A percentile compares a stretch with the other conserved stretches of the same genome.
These are phyloP conservation scores for Isaurus tuberculatus DNA, from an alignment of 92 coral and sea anemone genomes.

Conservation along the genomic window DNA sequence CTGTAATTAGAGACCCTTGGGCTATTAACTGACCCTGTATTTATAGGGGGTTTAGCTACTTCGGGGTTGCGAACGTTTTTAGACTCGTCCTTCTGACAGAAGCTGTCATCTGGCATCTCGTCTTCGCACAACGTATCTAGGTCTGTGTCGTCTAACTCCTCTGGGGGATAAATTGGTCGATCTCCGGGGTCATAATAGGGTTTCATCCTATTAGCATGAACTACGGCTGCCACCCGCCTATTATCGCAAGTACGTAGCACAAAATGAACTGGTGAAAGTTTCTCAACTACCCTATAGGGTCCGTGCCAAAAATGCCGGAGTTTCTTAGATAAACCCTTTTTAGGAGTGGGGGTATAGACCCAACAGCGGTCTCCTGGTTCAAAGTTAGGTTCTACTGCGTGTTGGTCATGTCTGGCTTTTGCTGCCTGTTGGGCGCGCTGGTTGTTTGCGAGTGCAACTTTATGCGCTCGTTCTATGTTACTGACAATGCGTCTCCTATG, in stretches of 20 bases:
- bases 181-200: constrained; percentile 55
- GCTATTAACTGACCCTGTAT: too few species aligned
- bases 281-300: too few species aligned
- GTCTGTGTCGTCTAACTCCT: constrained; percentile 3
- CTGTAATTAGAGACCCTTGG: too few species aligned
- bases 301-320: constrained; percentile 56
- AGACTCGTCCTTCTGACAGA: neutral
- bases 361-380: constrained; percentile 63
- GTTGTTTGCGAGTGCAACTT: constrained; percentile 51
- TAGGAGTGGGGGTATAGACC: constrained; percentile 56
- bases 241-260: too few species aligned
- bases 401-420: constrained; percentile 61
- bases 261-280: too few species aligned
- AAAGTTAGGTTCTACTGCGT: constrained; percentile 31
- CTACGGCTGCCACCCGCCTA: too few species aligned
- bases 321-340: constrained; percentile 56
- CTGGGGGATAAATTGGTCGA: constrained; percentile 57
- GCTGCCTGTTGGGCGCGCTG: too few species aligned
- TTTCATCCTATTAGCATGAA: constrained; percentile 62
- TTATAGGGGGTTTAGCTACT: neutral
- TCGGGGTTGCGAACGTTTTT: neutral
- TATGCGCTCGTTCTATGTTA: too few species aligned
- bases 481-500: too few species aligned
- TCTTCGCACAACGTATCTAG: constrained; percentile 39
- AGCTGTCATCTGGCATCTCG: constrained; percentile 53